Evolutionary conservation across 2,797 vertebrate species (phyloP), one percentile per base, ranked within the genome.

Genomic region (Hapalemur alaotrensis): DNA sequence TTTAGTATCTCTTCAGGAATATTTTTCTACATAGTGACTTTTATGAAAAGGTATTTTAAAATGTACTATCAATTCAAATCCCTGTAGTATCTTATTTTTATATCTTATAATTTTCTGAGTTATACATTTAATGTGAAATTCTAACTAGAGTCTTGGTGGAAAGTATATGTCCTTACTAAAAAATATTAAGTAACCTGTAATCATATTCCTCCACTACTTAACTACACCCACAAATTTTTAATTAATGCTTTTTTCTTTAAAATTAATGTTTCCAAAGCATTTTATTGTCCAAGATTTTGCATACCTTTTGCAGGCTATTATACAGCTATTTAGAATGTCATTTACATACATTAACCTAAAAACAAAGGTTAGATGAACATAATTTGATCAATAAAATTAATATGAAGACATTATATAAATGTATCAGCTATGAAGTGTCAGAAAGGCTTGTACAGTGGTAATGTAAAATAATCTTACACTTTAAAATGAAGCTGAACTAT

Each of bases 61-160:
- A 48, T 12, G 35, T 78, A 59, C 28, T 75, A 81, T 90, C 86
- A 82, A 54, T 78, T 78, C 54, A 89, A 79, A 92, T 50, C 41
- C 95, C 72, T 87, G 32, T 28, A 80, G 65, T 43, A 90, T 93
- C 95, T 88, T 84, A 94, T 92, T 94, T 82, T 92, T 94, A 65
- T 94, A 54, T 92, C 35, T 72, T 90, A 8, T 82, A 46, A 61
- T 89, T 95, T 93, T 41, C 7, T 15, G 67, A 81, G 69, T 97
- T 94, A 97, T 96, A 96, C 69, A 89, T 97, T 97, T 97, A 46
- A 93, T 90, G 80, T 94, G 81, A 61, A 87, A 96, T 93, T 97
- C 97, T 97, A 97, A 96, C 96, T 97, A 96, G 13, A 89, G 41
- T 85, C 8, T 86, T 84, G 75, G 43, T 96, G 82, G 86, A 69